Evolutionary conservation across 2,797 vertebrate genomes (phyloP), one percentile per base, ranked within the genome.

Genomic region (Myotis vivesi): DNA sequence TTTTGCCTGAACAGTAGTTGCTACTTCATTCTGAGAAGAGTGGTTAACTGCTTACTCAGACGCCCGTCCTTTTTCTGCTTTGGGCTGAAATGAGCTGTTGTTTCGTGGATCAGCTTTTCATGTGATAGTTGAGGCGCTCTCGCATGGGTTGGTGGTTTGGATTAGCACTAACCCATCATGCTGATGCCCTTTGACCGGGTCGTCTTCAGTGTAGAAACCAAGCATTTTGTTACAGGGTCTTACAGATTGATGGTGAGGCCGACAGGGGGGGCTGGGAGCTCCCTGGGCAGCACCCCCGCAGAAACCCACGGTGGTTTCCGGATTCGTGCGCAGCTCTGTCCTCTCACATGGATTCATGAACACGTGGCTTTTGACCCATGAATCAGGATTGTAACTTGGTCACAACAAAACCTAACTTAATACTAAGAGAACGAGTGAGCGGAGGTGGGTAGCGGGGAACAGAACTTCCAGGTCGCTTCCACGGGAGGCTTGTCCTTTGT

Each of bases 61-160:
- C 71, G 49, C 64, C 13, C 87, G 9, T 82, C 49, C 71, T 94
- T 94, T 72, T 85, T 92, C 68, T 83, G 30, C 95, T n/a, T 72
- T 87, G 44, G n/a, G 68, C 51, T 95, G 88, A 62, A 81, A 46
- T 82, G 79, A 93, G n/a, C 62, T 90, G 9, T 90, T 87, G 89
- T 93, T 77, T 28, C 19, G 30, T 33, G 73, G 87, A 8, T 73
- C 41, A 84, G 49, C 49, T 82, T 87, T 94, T 73, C 49, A 28
- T 66, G 20, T 68, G 81, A 38, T 82, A 62, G 92, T 51, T 53
- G 73, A 89, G 41, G 36, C 77, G 53, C 0, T 44, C 59, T 75
- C n/a, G 17, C 38, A 10, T 28, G 13, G 72, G 41, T 30, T 79
- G 49, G 53, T 89, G 82, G 64, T 76, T 33, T 53, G 75, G 22